Base-by-base conservation (phyloP, 2,113 vertebrate species). In the Cinclus mexicanus region DNA sequence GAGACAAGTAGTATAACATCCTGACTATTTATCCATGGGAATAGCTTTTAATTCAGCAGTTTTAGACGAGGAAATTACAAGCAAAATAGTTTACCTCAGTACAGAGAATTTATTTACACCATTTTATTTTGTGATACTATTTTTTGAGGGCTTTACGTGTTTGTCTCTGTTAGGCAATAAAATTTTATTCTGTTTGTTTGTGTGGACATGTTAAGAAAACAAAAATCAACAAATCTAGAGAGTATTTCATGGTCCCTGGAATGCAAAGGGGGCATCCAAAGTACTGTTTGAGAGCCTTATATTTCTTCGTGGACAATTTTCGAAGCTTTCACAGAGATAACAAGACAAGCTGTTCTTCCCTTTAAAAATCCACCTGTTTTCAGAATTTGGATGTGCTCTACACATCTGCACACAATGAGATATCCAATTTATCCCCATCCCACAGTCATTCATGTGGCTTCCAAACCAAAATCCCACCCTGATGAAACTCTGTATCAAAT, bases 191-290 rank as follows among this genome's bases (percentile, higher is more conserved):
- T 35, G 56, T 93, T 80, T 91, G 60, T 77, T 83, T 56, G 60
- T 69, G 83, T 72, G 81, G 80, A 64, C 59, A 81, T 33, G 46
- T 69, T 88, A 96, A 95, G 74, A 94, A 97, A 95, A 77, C 71
- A 37, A 69, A 41, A 74, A 69, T 92, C 94, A 95, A 96, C 96
- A 97, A 76, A 94, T 94, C 94, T 90, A 35, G 80, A 60, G 70
- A 97, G 93, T 88, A 96, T 86, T 71, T 96, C 80, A 92, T 86
- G 94, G 83, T 60, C 14, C 78, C 57, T 96, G 93, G 95, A 97
- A 97, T 91, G 89, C 96, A 87, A 88, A 80, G 17, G 24, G 20
- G 19, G 47, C 35, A 20, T 60, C 25, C 52, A 71, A 83, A 90
- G 44, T 33, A 83, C 22, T 8, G 20, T 15, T 14, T 24, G 24